These are phyloP conservation scores for Ormia ochracea DNA, from an alignment of 2,888 invertebrate genomes.

Conservation along the genomic window DNA sequence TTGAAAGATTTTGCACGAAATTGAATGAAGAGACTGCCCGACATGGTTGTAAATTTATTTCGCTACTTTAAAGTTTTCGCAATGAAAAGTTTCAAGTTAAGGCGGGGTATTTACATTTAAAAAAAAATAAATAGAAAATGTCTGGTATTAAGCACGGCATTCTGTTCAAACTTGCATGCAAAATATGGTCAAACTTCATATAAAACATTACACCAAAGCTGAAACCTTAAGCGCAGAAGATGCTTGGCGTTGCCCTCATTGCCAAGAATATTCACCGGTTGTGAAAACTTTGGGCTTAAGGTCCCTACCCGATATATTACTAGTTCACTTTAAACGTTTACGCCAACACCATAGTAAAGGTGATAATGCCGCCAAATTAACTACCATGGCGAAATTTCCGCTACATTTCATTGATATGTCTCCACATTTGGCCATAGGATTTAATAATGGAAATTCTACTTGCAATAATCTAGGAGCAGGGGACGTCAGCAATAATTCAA, in stretches of 20 bases:
- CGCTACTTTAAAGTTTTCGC: too few species aligned
- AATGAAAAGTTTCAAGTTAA: too few species aligned
- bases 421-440: slow-evolving; percentile 84
- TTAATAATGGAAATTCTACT: slow-evolving; percentile 26
- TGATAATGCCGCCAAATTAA: slow-evolving; percentile 88
- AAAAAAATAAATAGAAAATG: too few species aligned
- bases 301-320: slow-evolving; percentile 95
- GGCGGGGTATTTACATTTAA: too few species aligned
- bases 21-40: too few species aligned
- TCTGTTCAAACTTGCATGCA: too few species aligned
- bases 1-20: too few species aligned
- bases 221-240: slow-evolving; percentile 93
- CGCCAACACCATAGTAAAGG: slow-evolving; percentile 91
- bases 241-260: slow-evolving; percentile 97
- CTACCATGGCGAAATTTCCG: slow-evolving; percentile 96
- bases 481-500: slow-evolving; percentile 31
- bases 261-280: slow-evolving; percentile 94
- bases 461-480: slow-evolving; percentile 65
- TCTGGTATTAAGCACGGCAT: too few species aligned
- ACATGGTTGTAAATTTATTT: too few species aligned
- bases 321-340: slow-evolving; percentile 96
- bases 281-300: slow-evolving; percentile 95
- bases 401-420: slow-evolving; percentile 93
- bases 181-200: too few species aligned
- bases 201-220: slow-evolving; percentile 90